A percentile compares a stretch with the other conserved stretches of the same genome.
Conservation (phyloP, 2,113 vertebrate species). For the Canis aureus region DNA sequence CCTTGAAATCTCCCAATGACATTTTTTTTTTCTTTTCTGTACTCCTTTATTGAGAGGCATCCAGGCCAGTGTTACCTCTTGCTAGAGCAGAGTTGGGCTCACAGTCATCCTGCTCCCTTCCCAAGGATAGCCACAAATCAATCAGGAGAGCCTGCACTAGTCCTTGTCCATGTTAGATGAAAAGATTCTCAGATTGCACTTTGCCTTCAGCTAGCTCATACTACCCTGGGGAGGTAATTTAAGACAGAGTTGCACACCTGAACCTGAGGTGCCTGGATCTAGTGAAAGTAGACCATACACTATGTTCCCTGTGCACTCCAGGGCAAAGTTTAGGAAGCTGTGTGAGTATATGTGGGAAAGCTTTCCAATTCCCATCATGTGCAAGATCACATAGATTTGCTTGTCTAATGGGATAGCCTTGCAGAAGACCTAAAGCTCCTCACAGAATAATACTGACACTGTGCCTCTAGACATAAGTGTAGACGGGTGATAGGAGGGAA, state of each 20-base stretch:
- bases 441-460: constrained; percentile 70
- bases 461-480: constrained; percentile 62
- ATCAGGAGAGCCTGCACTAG: background rate
- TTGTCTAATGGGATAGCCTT: constrained; percentile 61
- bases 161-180: background rate
- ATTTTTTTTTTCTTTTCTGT: background rate
- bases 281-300: background rate
- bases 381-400: background rate
- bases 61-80: background rate
- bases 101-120: background rate
- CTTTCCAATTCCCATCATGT: background rate
- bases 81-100: background rate
- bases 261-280: background rate
- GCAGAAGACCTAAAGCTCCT: constrained; percentile 48
- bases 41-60: background rate
- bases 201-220: background rate
- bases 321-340: background rate
- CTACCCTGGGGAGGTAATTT: background rate
- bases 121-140: background rate
- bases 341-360: background rate
- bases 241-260: background rate
- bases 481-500: constrained; percentile 64
- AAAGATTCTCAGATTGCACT: constrained; percentile 2
- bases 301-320: background rate
- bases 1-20: background rate